Conservation (phyloP, 2,888 invertebrate species). For the Subacronicta megacephala region DNA sequence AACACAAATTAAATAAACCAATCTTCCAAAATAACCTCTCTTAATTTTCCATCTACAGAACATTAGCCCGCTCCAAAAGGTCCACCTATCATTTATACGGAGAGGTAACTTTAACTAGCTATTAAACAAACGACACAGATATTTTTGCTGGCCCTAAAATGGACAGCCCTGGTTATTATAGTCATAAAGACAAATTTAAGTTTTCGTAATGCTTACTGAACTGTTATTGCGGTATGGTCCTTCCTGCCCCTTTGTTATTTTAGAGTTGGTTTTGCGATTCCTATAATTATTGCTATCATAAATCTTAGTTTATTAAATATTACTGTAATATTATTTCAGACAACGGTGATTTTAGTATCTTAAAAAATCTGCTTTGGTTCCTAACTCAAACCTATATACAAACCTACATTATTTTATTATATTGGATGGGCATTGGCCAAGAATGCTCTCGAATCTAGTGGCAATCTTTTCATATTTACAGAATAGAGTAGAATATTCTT, state of each 20-base stretch:
- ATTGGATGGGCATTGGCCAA: too few species aligned
- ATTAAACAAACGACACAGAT: slow-evolving; percentile 47
- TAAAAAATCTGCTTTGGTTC: too few species aligned
- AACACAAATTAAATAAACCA: background rate
- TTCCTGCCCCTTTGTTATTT: slow-evolving; percentile 14
- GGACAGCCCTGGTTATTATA: slow-evolving; percentile 29
- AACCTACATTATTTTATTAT: too few species aligned
- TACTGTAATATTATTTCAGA: background rate
- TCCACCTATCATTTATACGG: slow-evolving; percentile 32
- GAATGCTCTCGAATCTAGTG: too few species aligned
- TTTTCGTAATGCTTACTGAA: slow-evolving; percentile 19
- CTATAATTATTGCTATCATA: too few species aligned
- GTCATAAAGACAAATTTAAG: slow-evolving; percentile 36
- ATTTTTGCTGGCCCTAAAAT: slow-evolving; percentile 33
- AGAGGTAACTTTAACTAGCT: slow-evolving; percentile 46
- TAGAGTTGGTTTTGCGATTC: background rate
- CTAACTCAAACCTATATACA: too few species aligned
- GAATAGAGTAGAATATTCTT: too few species aligned
- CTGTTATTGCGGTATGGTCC: slow-evolving; percentile 22
- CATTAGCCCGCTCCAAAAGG: slow-evolving; percentile 40
- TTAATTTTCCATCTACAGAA: slow-evolving; percentile 23
- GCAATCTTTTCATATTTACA: too few species aligned
- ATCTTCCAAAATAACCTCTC: slow-evolving; percentile 18
- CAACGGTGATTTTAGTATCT: too few species aligned
- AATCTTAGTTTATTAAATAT: too few species aligned